A percentile compares a stretch with the other conserved stretches of the same genome.
Conservation (phyloP, 2,888 invertebrate species). For the Spilosoma lubricipeda region DNA sequence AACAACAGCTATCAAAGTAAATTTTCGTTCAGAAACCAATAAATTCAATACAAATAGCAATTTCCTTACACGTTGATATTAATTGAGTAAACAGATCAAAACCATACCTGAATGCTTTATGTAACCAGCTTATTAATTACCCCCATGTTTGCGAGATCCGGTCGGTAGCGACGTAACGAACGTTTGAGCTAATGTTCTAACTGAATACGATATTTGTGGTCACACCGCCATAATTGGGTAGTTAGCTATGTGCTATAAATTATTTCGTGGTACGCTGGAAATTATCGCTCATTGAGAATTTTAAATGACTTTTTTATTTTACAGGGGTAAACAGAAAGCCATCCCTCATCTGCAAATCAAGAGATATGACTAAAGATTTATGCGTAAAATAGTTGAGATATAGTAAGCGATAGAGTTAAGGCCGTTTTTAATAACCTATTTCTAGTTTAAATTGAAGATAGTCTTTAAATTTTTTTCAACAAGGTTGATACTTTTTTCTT, state of each 20-base stretch:
- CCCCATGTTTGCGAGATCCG: conserved; percentile 14
- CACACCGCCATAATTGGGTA: not conserved
- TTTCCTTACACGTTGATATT: not conserved
- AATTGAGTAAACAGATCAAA: conserved; percentile 7
- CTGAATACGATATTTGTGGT: conserved; percentile 17
- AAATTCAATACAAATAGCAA: not conserved
- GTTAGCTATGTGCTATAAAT: not conserved
- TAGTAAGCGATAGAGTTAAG: no score
- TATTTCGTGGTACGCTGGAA: not conserved
- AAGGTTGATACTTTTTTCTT: no score
- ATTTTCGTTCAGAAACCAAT: not conserved
- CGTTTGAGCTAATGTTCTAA: conserved; percentile 12
- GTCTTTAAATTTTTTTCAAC: no score
- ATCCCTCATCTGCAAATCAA: no score
- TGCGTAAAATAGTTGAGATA: no score
- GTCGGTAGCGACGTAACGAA: conserved; percentile 13
- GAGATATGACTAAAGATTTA: no score
- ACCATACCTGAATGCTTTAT: conserved; percentile 5
- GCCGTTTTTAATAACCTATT: no score
- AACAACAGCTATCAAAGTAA: not conserved
- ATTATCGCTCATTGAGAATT: not conserved
- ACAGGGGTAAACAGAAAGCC: no score
- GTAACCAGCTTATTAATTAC: conserved; percentile 13
- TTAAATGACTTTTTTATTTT: no score
- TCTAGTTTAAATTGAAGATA: no score